Conservation (phyloP, 2,888 invertebrate species). For the Aethes cnicana region DNA sequence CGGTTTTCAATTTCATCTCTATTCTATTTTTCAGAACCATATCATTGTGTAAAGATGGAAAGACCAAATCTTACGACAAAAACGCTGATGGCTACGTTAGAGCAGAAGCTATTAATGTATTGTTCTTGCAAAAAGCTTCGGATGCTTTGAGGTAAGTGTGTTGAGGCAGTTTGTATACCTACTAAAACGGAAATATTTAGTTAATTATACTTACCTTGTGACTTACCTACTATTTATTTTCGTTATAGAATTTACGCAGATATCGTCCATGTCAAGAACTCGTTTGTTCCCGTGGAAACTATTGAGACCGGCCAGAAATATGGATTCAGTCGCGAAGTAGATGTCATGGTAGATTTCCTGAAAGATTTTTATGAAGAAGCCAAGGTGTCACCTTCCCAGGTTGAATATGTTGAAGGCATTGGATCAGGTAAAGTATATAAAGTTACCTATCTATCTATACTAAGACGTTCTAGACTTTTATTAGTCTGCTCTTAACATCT, state of each 20-base stretch:
- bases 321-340: constrained; percentile 80
- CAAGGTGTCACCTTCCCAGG: constrained; percentile 83
- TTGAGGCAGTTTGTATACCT: no score
- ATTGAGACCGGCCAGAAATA: constrained; percentile 80
- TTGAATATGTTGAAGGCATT: constrained; percentile 92
- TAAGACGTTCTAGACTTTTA: no score
- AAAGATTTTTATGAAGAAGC: constrained; percentile 83
- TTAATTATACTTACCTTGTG: no score
- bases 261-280: constrained; percentile 86
- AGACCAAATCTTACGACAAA: constrained; percentile 93
- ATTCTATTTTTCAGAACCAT: constrained; percentile 52
- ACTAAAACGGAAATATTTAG: no score
- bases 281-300: constrained; percentile 67
- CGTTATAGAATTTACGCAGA: constrained; percentile 81
- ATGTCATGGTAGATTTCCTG: constrained; percentile 72
- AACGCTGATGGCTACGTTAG: constrained; percentile 89
- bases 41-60: constrained; percentile 87
- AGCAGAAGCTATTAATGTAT: constrained; percentile 86
- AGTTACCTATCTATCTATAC: no score
- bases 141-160: constrained; percentile 80
- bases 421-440: constrained; percentile 83
- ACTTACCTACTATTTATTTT: not conserved
- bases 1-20: no score
- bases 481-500: no score
- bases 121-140: constrained; percentile 86